Evolutionary conservation across 2,888 invertebrate species (phyloP), one percentile per base, ranked within the genome.

Genomic region (Caenorhabditis macrosperma): DNA sequence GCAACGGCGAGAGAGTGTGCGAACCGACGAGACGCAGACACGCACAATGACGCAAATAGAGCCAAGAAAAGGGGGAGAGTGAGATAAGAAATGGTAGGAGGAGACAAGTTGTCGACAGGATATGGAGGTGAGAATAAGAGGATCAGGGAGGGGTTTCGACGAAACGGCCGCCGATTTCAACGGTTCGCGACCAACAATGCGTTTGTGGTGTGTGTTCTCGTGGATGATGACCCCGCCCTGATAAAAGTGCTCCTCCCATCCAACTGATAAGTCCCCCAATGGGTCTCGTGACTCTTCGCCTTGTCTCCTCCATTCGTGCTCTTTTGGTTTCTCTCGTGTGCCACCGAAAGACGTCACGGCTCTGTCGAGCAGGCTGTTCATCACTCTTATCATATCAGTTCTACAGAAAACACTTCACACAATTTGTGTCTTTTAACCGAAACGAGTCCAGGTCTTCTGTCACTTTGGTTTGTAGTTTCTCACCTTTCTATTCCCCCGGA

Each of bases 41-140:
- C n/a, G 26, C 15, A 28, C 41, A 52, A 66, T 75, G 74, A 75
- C 74, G 74, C 59, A 75, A 60, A 59, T 59, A 74, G 64, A 52
- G 57, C 41, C 24, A 28, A 12, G 26, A 57, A 61, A 41, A 44
- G 60, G 46, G 26, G 28, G 64, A 33, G 38, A 64, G n/a, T n/a
- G n/a, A 30, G 55, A 64, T 59, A 69, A 35, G 41, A 6, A 46
- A 7, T 10, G 54, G 15, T 6, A 17, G 38, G 41, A 17, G 38
- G 41, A 57, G 57, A 67, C 46, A 57, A 66, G 22, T 38, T 28
- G 44, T 35, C 15, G 22, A 46, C 55, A 57, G 68, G 68, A 59
- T 68, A 17, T 35, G 28, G 26, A 71, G 60, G 71, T 71, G 71
- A 63, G 54, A 71, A 71, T 71, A 71, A 71, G 71, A 71, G 63